Evolutionary conservation across 2,888 invertebrate genomes (phyloP), one percentile per base, ranked within the genome.

Genomic region (Cactoblastis cactorum): DNA sequence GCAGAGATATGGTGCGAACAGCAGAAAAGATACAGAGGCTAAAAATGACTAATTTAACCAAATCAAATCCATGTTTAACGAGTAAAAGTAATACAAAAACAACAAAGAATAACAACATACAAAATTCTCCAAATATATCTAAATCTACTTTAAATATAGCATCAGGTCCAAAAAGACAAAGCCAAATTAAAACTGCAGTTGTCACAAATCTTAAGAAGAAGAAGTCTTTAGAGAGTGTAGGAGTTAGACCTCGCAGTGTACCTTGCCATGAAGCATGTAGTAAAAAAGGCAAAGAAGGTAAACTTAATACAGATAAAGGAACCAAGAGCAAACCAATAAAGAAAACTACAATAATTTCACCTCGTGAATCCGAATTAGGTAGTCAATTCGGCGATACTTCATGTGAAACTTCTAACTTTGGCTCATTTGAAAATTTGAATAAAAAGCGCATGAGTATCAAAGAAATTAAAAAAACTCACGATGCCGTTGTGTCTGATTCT

Each of bases 401-500:
- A 46, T 69, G 71, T 47, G 62, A 83, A 61, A 53, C 68, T 45
- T 63, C 81, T 45, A 68, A 84, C 65, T 61, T 79, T 72, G 65
- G 75, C 56, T 77, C 74, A 3, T 66, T 55, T 59, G 79, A 82
- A 59, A 70, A 74, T 54, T 58, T 80, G 18, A 57, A 63, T 45
- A 59, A 57, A 45, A 71, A 67, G 63, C 56, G 56, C 62, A 60
- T 77, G 32, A 72, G 57, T 57, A 59, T 67, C 11, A 91, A 91
- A 52, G 91, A 92, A 52, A 89, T 92, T 18, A 89, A 87, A 61
- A 82, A 84, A 57, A 92, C 92, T 49, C 92, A 91, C 55, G 91
- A 92, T 59, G 86, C 90, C 3, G 83, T 93, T 22, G 82, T 92
- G 53, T 91, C 92, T 0, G 91, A 94, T 67, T 90, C 91, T 0